Evolutionary conservation across 2,113 vertebrate species (phyloP).

Genomic region (Crypturellus undulatus): DNA sequence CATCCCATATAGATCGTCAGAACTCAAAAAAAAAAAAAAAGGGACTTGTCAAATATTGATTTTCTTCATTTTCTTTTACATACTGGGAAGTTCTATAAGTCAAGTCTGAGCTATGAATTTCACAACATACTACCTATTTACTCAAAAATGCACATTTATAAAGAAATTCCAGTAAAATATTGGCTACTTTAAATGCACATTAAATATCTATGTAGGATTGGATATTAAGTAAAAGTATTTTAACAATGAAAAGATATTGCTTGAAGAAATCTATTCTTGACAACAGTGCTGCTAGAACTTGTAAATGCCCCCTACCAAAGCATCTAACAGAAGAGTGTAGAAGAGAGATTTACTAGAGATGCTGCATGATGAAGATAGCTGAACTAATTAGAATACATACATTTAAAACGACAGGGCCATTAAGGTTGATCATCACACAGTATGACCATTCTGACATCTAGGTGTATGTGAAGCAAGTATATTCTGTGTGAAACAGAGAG

Average conservation of each 20-base stretch:
- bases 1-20: neutral
- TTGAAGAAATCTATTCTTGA: neutral
- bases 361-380: neutral
- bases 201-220: neutral
- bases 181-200: neutral
- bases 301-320: neutral
- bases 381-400: neutral
- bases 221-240: neutral
- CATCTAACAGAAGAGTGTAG: neutral
- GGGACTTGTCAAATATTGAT: neutral
- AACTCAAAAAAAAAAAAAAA: neutral
- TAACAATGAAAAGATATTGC: neutral
- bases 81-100: neutral
- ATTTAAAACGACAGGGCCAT: neutral
- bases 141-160: neutral
- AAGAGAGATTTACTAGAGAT: neutral
- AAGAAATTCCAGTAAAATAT: neutral
- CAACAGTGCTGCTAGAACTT: neutral
- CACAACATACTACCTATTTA: neutral
- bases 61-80: too few species aligned
- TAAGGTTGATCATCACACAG: neutral
- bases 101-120: neutral
- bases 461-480: neutral
- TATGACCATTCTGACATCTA: neutral
- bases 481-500: neutral